Percentiles rank a stretch among this genome's conserved stretches.
These are phyloP conservation scores for Gonioctena quinquepunctata DNA, from an alignment of 1,140 invertebrate species.

Conservation along the genomic window DNA sequence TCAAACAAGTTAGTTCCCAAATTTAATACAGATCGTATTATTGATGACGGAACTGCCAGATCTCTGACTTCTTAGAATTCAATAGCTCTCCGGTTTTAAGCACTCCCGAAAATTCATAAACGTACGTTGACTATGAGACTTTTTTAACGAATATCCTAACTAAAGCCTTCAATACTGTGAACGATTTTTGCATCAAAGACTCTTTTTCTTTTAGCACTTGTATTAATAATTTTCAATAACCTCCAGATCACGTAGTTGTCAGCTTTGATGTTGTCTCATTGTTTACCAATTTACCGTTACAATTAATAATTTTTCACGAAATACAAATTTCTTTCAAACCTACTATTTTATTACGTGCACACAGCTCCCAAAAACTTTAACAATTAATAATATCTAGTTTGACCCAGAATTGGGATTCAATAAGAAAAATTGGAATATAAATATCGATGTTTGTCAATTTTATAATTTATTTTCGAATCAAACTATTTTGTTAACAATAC, in stretches of 20 bases:
- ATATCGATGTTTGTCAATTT: background rate
- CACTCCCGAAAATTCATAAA: background rate
- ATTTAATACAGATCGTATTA: background rate
- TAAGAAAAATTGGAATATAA: too few relatives aligned
- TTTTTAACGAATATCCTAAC: background rate
- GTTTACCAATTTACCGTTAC: background rate
- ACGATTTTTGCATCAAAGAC: background rate
- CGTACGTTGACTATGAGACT: background rate
- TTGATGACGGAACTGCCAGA: background rate
- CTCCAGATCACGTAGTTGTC: background rate
- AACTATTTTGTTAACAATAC: background rate
- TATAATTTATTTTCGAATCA: background rate
- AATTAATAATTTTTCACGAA: too few relatives aligned
- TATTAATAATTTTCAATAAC: background rate
- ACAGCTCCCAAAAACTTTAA: too few relatives aligned
- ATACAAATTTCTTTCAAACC: too few relatives aligned
- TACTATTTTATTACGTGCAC: too few relatives aligned
- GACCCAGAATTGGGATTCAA: too few relatives aligned
- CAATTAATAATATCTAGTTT: too few relatives aligned
- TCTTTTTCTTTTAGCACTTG: too few relatives aligned
- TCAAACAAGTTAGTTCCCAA: background rate
- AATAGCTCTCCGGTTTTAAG: background rate
- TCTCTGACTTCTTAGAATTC: background rate
- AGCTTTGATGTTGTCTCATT: background rate
- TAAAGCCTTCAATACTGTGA: background rate